These are phyloP conservation scores for Crotalus tigris DNA, from an alignment of 2,113 vertebrate genomes.

Conservation along the genomic window DNA sequence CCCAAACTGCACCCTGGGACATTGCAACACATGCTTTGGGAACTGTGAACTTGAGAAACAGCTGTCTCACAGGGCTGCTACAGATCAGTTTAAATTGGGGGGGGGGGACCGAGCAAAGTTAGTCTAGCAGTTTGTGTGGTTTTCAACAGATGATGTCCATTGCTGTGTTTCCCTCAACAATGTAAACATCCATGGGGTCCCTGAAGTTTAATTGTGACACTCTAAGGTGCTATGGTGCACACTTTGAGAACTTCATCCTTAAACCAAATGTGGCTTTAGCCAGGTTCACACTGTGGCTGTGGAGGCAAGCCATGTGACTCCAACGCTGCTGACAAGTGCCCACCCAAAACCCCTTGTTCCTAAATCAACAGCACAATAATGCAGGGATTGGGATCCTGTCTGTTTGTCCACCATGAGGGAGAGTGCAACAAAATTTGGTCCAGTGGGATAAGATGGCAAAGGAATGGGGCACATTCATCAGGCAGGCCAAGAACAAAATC, in stretches of 20 bases:
- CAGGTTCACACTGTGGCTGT: not conserved
- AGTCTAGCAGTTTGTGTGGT: not conserved
- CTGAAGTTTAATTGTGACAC: not conserved
- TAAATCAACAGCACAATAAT: not conserved
- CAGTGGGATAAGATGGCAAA: not conserved
- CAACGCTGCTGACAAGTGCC: not conserved
- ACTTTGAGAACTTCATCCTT: not conserved
- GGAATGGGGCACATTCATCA: not conserved
- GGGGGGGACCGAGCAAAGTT: not conserved
- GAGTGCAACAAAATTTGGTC: not conserved
- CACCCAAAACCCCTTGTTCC: not conserved
- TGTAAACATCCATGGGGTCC: not conserved
- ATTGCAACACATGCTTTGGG: not conserved
- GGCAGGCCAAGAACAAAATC: not conserved
- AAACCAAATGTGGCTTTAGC: not conserved
- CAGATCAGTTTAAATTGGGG: not conserved
- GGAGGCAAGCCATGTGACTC: not conserved
- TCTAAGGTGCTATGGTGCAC: not conserved
- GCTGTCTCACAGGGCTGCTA: not conserved
- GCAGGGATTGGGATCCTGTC: not conserved
- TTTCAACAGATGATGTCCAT: not conserved
- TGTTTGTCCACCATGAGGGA: not conserved
- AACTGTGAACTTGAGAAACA: not conserved
- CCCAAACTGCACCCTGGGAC: not conserved
- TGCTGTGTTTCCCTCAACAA: not conserved